phyloP scores from a whole-genome alignment of 2,888 invertebrate genomes.

The Amiota minor region DNA sequence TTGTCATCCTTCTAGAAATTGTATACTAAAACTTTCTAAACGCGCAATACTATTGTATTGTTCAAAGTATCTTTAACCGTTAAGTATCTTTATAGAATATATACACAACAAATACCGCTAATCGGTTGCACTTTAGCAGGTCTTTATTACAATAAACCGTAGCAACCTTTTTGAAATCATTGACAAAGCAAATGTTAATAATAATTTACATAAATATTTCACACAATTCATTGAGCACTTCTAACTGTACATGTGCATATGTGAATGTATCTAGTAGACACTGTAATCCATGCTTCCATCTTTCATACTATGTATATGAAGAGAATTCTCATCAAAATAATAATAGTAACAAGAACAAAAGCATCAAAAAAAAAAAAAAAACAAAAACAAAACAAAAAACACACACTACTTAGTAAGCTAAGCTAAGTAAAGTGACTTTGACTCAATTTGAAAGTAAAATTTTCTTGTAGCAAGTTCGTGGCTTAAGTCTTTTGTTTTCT shows the following conservation, averaged over 20 bases:
- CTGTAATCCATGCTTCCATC: neutral
- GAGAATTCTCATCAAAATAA: constrained; percentile 47
- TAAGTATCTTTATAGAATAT: too few species aligned
- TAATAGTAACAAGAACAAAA: constrained; percentile 45
- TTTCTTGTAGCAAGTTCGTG: constrained; percentile 40
- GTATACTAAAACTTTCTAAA: too few species aligned
- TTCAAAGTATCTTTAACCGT: too few species aligned
- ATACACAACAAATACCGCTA: constrained; percentile 52
- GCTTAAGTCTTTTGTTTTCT: constrained; percentile 50
- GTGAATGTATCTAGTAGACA: neutral
- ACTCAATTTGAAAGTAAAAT: constrained; percentile 66
- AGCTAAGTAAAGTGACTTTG: constrained; percentile 58
- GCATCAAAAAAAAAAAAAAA: too few species aligned
- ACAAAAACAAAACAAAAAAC: constrained; percentile 40
- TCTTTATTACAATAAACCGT: constrained; percentile 39
- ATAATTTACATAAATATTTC: constrained; percentile 65
- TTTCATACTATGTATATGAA: neutral
- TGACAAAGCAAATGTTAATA: constrained; percentile 46
- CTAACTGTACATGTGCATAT: constrained; percentile 53
- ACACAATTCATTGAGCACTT: constrained; percentile 62
- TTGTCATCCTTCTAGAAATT: too few species aligned
- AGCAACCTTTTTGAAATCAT: neutral
- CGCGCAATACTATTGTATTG: too few species aligned
- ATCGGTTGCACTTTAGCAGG: constrained; percentile 64
- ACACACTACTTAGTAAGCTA: constrained; percentile 57